Evolutionary conservation across 2,888 invertebrate genomes (phyloP), one percentile per base, ranked within the genome.

Genomic region (Taphrorychus bicolor): DNA sequence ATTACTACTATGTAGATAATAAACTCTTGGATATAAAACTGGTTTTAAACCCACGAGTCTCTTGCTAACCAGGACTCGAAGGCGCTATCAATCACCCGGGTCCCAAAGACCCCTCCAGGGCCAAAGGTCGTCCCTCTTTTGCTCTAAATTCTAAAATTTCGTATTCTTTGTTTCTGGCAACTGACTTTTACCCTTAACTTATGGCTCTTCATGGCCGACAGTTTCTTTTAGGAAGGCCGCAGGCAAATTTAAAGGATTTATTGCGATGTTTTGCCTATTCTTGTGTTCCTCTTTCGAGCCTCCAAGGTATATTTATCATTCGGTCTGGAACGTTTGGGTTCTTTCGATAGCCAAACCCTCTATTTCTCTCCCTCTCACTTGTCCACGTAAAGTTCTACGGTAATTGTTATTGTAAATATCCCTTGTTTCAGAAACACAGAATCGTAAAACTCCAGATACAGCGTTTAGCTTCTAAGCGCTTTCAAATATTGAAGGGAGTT

Each of bases 201-300:
- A 69, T 69, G 69, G 69, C 65, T 69, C 69, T 58, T 69, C 69
- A 69, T 59, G 52, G 59, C 69, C 65, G 65, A 69, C 69, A 60
- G 66, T 63, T 70, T 66, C 70, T 70, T 70, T 69, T 63, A 7
- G 48, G 62, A 53, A 66, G 58, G 42, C 70, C 70, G 66, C 70
- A 63, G 70, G 70, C 70, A 70, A 70, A 70, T 70, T 70, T 70
- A 70, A 70, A 70, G 70, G 70, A 70, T 70, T 70, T 70, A 70
- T 70, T 11, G 62, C 56, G 53, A 56, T 70, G 70, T 70, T 70
- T 70, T 70, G 63, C 70, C 70, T 63, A 70, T 70, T 62, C 70
- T 70, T 66, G 58, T 53, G 65, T 24, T 42, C 59, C 51, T 51
- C 42, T 14, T 17, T 41, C 45, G 40, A 65, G 23, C 66, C 69